These are phyloP conservation scores for Tribolium madens DNA, from an alignment of 1,140 invertebrate species.

Conservation along the genomic window DNA sequence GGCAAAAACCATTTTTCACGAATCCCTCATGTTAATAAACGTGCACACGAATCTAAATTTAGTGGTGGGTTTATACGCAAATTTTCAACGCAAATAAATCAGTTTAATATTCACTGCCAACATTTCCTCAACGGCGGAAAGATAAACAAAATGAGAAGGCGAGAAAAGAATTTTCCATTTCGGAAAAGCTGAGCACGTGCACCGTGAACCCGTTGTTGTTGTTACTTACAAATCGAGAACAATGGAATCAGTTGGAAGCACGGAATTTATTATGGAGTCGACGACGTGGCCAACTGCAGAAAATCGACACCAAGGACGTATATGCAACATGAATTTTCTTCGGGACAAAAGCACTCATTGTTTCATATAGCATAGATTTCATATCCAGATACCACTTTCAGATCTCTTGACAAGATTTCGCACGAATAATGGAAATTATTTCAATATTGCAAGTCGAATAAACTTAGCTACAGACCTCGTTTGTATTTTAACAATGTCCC, in stretches of 20 bases:
- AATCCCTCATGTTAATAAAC: constrained; percentile 19
- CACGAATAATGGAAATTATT: constrained; percentile 35
- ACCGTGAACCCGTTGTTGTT: background rate
- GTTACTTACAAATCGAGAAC: background rate
- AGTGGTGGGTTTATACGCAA: constrained; percentile 42
- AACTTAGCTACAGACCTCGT: constrained; percentile 5
- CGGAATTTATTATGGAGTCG: constrained; percentile 1
- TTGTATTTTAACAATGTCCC: constrained; percentile 33
- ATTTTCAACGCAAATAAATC: constrained; percentile 45
- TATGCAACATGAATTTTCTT: constrained; percentile 18
- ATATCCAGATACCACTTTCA: constrained; percentile 1
- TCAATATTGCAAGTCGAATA: constrained; percentile 32
- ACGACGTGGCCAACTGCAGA: background rate
- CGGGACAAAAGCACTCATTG: constrained; percentile 9
- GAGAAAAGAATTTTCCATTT: background rate
- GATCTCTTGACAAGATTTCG: constrained; percentile 17
- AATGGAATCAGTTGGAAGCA: background rate
- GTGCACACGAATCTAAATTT: constrained; percentile 36
- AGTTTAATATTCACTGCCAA: constrained; percentile 42
- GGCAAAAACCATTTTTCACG: constrained; percentile 9
- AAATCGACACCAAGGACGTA: constrained; percentile 13
- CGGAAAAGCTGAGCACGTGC: constrained; percentile 17
- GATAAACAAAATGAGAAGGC: background rate
- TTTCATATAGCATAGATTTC: background rate
- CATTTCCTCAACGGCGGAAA: constrained; percentile 36